These are phyloP conservation scores for Torymus texanus DNA, from an alignment of 2,888 invertebrate species.

Conservation along the genomic window DNA sequence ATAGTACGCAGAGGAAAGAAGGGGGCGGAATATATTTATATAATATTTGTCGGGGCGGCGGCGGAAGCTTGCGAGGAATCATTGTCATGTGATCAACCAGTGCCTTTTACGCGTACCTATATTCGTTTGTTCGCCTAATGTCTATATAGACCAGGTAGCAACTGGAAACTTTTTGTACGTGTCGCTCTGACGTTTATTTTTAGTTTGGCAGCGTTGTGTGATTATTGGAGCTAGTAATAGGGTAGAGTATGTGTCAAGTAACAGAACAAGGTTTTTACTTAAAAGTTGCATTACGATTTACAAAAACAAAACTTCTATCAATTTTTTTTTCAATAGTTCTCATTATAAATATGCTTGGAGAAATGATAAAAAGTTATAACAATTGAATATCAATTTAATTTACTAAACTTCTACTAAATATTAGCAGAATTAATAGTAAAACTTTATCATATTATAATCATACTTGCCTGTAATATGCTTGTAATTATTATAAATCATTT, in stretches of 20 bases:
- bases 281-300: no score
- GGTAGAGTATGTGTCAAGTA: no score
- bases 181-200: neutral
- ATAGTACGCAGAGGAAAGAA: neutral
- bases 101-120: constrained; percentile 19
- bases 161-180: constrained; percentile 16
- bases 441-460: neutral
- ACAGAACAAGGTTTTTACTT: no score
- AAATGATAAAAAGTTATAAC: neutral
- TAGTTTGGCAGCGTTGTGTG: no score
- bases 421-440: neutral
- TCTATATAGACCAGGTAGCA: constrained; percentile 30
- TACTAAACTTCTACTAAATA: neutral
- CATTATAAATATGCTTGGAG: no score
- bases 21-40: neutral
- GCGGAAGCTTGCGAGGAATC: constrained; percentile 12
- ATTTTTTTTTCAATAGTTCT: no score
- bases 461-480: neutral
- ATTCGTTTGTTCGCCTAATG: neutral
- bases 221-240: no score
- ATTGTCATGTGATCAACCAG: constrained; percentile 15
- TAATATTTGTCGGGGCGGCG: neutral
- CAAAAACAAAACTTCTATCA: no score
- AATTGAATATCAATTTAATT: neutral
- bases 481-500: no score